Percentiles rank a stretch among this genome's conserved stretches.
These are phyloP conservation scores for Malurus melanocephalus DNA, from an alignment of 2,113 vertebrate genomes.

Conservation along the genomic window DNA sequence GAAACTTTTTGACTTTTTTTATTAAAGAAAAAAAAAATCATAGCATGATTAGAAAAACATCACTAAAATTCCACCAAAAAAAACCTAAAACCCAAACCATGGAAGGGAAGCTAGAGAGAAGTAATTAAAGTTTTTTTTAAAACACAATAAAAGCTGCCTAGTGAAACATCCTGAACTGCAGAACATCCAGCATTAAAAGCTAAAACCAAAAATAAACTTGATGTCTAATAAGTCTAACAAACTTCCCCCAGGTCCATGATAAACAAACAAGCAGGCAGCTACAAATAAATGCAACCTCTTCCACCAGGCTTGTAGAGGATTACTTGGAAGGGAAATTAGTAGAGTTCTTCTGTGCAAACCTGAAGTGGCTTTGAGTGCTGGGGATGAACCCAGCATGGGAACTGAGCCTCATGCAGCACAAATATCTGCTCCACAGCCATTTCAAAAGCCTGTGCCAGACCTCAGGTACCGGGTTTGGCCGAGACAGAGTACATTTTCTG, in stretches of 20 bases:
- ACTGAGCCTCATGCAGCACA: neutral
- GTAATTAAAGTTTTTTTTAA: neutral
- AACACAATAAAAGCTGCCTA: neutral
- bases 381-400: neutral
- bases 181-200: neutral
- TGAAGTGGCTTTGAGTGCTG: neutral
- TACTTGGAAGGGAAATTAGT: neutral
- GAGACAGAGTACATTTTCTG: neutral
- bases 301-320: neutral
- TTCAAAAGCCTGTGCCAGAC: neutral
- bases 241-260: accelerated
- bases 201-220: neutral
- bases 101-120: neutral
- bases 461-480: neutral
- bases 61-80: neutral
- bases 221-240: neutral
- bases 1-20: neutral
- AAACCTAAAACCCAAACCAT: too few relatives aligned
- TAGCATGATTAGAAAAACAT: neutral
- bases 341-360: neutral
- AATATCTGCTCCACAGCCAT: neutral
- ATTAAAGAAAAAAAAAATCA: neutral
- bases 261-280: neutral
- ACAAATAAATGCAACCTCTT: neutral
- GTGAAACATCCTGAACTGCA: neutral